Evolutionary conservation across 2,888 invertebrate genomes (phyloP).

Genomic region (Pegoplata infirma): DNA sequence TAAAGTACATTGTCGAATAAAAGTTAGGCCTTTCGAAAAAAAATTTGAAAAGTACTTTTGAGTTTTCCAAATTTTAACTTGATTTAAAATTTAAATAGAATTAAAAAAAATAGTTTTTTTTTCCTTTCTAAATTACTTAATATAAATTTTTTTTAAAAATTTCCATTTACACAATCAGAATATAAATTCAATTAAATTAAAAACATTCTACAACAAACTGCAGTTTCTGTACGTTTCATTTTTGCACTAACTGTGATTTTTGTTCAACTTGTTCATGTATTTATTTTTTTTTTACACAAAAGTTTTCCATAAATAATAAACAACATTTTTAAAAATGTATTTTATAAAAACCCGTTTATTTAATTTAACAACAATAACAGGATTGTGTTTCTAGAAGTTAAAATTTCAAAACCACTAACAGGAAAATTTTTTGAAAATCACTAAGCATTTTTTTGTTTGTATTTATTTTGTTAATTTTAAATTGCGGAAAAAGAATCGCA

Average conservation of each 20-base stretch:
- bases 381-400: slow-evolving; percentile 35
- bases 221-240: not conserved
- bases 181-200: no score
- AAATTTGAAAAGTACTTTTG: no score
- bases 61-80: no score
- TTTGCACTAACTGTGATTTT: not conserved
- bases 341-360: slow-evolving; percentile 18
- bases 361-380: slow-evolving; percentile 2
- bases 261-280: slow-evolving; percentile 6
- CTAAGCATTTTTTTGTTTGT: not conserved
- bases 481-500: not conserved
- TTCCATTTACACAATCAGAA: no score
- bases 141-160: no score
- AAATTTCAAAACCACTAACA: slow-evolving; percentile 13
- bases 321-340: not conserved
- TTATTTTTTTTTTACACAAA: no score
- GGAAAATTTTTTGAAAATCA: slow-evolving; percentile 14
- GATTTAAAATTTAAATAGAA: no score
- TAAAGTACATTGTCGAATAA: no score
- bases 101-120: no score
- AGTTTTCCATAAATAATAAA: slow-evolving; percentile 23
- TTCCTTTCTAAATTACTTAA: no score
- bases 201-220: not conserved
- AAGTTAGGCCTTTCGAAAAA: no score
- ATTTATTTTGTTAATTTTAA: not conserved